Evolutionary conservation across 1,140 invertebrate species (phyloP), one percentile per base, ranked within the genome.

Genomic region (Himalopsyche phryganea): DNA sequence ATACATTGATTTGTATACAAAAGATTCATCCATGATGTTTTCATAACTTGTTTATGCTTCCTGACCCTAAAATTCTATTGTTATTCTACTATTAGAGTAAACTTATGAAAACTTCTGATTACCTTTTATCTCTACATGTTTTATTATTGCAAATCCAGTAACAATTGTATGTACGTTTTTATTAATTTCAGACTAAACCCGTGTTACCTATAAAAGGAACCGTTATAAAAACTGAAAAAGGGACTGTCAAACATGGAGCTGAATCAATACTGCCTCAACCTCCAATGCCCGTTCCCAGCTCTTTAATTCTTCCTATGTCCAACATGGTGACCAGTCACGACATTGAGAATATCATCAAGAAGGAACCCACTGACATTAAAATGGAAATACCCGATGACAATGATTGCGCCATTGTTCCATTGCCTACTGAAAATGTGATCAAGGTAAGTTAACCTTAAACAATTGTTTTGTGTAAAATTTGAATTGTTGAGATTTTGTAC

Each of bases 321-420:
- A 38, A 44, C 44, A 14, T 20, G 13, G 17, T 41, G 2, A 51
- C 38, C 50, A 47, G 41, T 1, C 54, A 52, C 6, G 48, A 57
- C 20, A 45, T 61, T 6, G 45, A 19, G 2, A 45, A 64, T 28
- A 52, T 59, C 38, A 63, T 64, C 38, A 64, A 64, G 42, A 53
- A 64, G 28, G 62, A 64, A 46, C 62, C 62, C 5, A 45, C 58
- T 15, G 62, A 64, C 11, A 60, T 60, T 19, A 60, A 60, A 46
- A 64, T 50, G 1, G 62, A 64, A 53, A 19, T 52, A n/a, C 53
- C 50, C 2, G 62, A 64, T 33, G 56, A 64, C 32, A 32, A 28
- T n/a, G 61, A 60, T 28, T 49, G 60, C n/a, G 23, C 40, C 4
- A 36, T 46, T 19, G 19, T 58, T 19, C 55, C 46, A 6, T 17